Evolutionary conservation across 2,113 vertebrate species (phyloP).

Genomic region (Narcine bancroftii): DNA sequence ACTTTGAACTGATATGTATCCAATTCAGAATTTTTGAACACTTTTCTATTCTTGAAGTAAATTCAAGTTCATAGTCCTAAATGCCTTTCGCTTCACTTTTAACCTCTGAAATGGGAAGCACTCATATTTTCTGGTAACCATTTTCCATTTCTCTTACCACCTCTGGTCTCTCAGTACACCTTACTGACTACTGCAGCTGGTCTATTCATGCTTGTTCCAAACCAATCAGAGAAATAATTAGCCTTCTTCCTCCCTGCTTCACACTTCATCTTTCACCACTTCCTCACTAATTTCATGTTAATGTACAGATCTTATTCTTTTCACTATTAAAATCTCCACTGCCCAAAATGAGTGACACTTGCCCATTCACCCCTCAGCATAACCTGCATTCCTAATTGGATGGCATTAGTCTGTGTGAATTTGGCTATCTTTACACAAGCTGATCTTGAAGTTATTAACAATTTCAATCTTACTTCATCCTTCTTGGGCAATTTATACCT

Average conservation of each 20-base stretch:
- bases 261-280: slow-evolving; percentile 33
- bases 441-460: neutral
- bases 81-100: neutral
- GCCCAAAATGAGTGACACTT: neutral
- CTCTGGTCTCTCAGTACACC: neutral
- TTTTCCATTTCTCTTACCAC: slow-evolving; percentile 15
- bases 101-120: neutral
- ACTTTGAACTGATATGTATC: too few species aligned
- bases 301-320: neutral
- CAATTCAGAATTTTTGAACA: too few species aligned
- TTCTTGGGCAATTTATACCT: neutral
- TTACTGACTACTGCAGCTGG: slow-evolving; percentile 28
- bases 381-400: slow-evolving; percentile 16
- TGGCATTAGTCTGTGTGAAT: neutral
- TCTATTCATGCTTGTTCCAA: slow-evolving; percentile 8
- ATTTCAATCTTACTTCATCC: neutral
- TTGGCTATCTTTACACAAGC: neutral
- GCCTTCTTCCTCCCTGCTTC: slow-evolving; percentile 23
- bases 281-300: slow-evolving; percentile 34
- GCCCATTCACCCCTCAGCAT: neutral
- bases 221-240: neutral
- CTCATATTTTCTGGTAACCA: slow-evolving; percentile 4
- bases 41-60: too few species aligned
- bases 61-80: neutral
- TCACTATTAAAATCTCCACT: neutral